Percentiles rank a stretch among this genome's conserved stretches.
phyloP scores from a whole-genome alignment of 2,888 invertebrate genomes.

The Spisula solida region DNA sequence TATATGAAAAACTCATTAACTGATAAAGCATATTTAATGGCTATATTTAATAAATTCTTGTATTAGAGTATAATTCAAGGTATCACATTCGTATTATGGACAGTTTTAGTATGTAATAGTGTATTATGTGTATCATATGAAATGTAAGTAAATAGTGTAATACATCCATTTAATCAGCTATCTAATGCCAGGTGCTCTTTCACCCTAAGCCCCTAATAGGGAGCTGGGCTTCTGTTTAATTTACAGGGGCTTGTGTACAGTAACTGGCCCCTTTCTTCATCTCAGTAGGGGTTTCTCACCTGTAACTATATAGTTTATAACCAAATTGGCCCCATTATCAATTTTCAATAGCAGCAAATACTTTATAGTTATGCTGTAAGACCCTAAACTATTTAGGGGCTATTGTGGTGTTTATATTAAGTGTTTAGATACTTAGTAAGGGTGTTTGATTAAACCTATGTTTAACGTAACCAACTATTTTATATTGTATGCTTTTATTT shows the following conservation, averaged over 20 bases:
- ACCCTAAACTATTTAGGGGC: slow-evolving; percentile 1
- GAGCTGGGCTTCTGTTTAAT: slow-evolving; percentile 31
- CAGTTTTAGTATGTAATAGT: too few relatives aligned
- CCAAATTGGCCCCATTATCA: slow-evolving; percentile 30
- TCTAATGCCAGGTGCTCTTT: slow-evolving; percentile 15
- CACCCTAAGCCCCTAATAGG: slow-evolving; percentile 11
- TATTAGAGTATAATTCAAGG: too few relatives aligned
- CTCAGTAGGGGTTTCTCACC: slow-evolving; percentile 28
- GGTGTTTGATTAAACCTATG: neutral
- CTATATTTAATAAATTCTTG: too few relatives aligned
- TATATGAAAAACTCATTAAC: too few relatives aligned
- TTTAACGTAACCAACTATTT: neutral
- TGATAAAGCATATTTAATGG: too few relatives aligned
- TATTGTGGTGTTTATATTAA: neutral
- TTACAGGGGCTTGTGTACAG: slow-evolving; percentile 47
- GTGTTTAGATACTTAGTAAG: neutral
- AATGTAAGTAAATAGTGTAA: neutral
- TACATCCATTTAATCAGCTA: neutral
- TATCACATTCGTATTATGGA: too few relatives aligned
- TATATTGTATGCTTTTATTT: too few relatives aligned
- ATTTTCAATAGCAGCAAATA: slow-evolving; percentile 33
- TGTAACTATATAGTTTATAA: slow-evolving; percentile 32
- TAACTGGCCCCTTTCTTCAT: slow-evolving; percentile 3
- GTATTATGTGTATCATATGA: neutral
- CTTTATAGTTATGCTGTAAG: slow-evolving; percentile 5